These are phyloP conservation scores for Virgularia gustaviana DNA, from an alignment of 92 coral and sea anemone species.

Conservation along the genomic window DNA sequence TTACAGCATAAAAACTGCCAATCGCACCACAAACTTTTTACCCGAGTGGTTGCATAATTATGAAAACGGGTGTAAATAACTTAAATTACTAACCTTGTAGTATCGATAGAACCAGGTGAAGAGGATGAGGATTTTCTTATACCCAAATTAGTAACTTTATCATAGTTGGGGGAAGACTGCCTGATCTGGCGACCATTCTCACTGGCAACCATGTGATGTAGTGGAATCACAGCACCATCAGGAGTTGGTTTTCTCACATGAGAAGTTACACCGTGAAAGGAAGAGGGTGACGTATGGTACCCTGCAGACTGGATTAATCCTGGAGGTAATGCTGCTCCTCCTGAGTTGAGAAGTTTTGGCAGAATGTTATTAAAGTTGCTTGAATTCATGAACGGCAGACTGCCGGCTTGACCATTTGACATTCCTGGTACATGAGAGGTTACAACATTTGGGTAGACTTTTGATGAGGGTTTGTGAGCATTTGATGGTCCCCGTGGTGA, in stretches of 20 bases:
- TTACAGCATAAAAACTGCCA: too few species aligned
- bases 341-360: background rate
- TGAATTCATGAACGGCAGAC: background rate
- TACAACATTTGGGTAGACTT: conserved; percentile 28
- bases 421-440: conserved; percentile 4
- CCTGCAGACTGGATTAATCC: background rate
- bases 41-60: too few species aligned
- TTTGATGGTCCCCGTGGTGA: background rate
- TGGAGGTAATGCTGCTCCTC: background rate
- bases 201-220: conserved; percentile 8
- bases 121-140: background rate
- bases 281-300: background rate
- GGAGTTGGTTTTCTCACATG: background rate
- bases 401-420: background rate
- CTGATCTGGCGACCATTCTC: background rate
- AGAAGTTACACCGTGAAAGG: background rate
- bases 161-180: conserved; percentile 23
- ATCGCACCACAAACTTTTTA: too few species aligned
- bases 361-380: background rate
- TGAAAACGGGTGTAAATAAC: too few species aligned
- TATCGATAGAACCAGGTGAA: background rate
- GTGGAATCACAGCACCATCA: conserved; percentile 12
- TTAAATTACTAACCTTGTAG: too few species aligned
- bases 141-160: background rate
- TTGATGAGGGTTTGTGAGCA: conserved; percentile 26